Evolutionary conservation across 2,113 vertebrate species (phyloP).

Genomic region (Himantopus leucocephalus): DNA sequence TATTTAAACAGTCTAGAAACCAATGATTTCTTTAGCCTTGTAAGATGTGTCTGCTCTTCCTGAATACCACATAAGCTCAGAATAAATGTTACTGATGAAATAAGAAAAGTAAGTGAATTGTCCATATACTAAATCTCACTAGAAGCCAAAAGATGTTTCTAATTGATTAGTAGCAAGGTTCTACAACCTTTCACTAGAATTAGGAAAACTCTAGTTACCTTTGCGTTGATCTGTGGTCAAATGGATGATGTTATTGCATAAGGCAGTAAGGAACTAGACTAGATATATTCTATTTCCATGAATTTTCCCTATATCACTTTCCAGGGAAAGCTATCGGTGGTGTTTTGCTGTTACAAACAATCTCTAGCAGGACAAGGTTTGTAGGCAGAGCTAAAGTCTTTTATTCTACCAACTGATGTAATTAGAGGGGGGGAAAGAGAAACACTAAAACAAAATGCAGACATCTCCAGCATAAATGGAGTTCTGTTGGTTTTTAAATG

Average conservation of each 20-base stretch:
- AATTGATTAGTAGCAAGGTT: not conserved
- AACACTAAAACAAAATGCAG: not conserved
- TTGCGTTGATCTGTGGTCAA: not conserved
- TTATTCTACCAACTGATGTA: not conserved
- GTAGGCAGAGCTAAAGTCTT: not conserved
- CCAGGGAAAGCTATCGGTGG: not conserved
- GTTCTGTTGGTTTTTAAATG: not conserved
- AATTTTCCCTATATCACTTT: not conserved
- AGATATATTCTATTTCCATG: not conserved
- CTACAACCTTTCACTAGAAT: not conserved
- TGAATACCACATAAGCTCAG: not conserved
- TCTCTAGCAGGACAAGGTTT: not conserved
- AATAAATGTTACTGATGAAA: not conserved
- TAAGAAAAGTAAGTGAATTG: not conserved
- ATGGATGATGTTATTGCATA: not conserved
- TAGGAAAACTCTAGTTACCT: not conserved
- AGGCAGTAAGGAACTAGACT: not conserved
- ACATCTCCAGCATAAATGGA: not conserved
- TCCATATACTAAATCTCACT: not conserved
- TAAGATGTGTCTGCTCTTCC: not conserved
- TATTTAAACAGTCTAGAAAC: not conserved
- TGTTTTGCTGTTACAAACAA: not conserved
- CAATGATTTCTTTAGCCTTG: not conserved
- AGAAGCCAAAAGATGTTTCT: not conserved
- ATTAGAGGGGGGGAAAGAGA: not conserved